phyloP scores from a whole-genome alignment of 2,113 vertebrate species.

The Sinosuthora webbiana region DNA sequence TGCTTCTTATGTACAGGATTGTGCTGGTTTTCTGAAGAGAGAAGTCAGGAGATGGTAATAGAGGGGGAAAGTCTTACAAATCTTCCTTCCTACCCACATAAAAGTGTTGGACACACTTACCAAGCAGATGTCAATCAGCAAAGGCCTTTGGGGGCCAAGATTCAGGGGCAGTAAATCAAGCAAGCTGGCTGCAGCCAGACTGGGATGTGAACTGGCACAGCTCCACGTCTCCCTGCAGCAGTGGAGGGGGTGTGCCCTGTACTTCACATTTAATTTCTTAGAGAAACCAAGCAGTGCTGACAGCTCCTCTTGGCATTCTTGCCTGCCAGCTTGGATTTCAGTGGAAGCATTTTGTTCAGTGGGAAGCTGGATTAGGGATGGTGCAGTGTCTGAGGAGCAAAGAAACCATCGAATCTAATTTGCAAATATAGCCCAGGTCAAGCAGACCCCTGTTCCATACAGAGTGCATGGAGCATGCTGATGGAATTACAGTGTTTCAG shows the following conservation, averaged over 20 bases:
- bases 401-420: neutral
- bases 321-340: neutral
- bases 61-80: neutral
- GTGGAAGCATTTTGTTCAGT: neutral
- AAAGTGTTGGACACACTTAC: neutral
- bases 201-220: neutral
- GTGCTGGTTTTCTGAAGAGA: neutral
- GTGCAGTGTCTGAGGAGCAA: neutral
- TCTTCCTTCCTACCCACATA: neutral
- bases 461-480: neutral
- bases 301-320: neutral
- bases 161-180: neutral
- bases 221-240: neutral
- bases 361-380: neutral
- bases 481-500: neutral
- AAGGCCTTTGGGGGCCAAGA: neutral
- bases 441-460: neutral
- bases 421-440: fast-evolving
- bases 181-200: neutral
- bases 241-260: neutral
- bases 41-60: neutral
- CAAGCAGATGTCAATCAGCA: neutral
- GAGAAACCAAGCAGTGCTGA: neutral
- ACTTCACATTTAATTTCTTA: neutral
- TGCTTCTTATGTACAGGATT: neutral